Evolutionary conservation across 2,888 invertebrate genomes (phyloP), one percentile per base, ranked within the genome.

Genomic region (Metacarcinus magister): DNA sequence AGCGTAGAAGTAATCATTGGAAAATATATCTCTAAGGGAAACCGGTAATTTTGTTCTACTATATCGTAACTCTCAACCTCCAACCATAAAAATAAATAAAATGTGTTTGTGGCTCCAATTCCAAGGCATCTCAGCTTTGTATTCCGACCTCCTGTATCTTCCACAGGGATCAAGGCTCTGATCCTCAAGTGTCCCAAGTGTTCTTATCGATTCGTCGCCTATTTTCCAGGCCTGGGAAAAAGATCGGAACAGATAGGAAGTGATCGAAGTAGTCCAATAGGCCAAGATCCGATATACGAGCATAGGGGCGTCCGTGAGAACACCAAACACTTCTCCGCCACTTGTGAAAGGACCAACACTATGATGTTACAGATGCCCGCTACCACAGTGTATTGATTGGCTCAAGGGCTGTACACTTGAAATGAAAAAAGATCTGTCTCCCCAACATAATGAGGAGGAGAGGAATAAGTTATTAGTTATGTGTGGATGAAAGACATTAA

Each of bases 231-330:
- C n/a, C 75, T 10, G 23, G 75, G 28, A n/a, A 75, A 75, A 75
- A 75, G 75, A 75, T 75, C 75, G 75, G 75, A 75, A 75, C n/a
- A 75, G 75, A 75, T 75, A 75, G 28, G 75, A 75, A 28, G 75
- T 75, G 75, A 75, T 75, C 75, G 75, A 75, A 75, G 75, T 75
- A 75, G n/a, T 75, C 28, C 28, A 75, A 75, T 75, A 75, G 60
- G 23, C 23, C 60, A 23, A 5, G 16, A 54, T 75, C 28, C 28
- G 28, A 75, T 75, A n/a, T 0, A 39, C 39, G 39, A 39, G 39
- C 10, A 75, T 75, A n/a, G 28, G 75, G 75, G 75, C 28, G 23
- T 28, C 75, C 8, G 8, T 3, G 75, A n/a, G 75, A 67, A 75
- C 75, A 75, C 75, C 10, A n/a, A 75, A 28, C 28, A 28, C n/a